Evolutionary conservation across 1,140 invertebrate genomes (phyloP).

Genomic region (Drosophila parvula): DNA sequence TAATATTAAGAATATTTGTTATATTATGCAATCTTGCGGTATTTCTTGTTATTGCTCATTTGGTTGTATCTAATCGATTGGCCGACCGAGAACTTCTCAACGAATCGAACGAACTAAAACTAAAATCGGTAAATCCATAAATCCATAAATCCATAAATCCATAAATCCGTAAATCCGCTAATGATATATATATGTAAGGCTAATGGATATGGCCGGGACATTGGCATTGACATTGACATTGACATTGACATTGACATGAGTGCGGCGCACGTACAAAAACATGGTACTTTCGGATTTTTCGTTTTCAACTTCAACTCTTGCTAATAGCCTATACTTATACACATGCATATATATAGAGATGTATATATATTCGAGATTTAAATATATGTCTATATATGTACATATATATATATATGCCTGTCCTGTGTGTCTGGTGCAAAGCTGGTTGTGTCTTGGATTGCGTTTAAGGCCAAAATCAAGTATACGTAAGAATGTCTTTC

Average conservation of each 20-base stretch:
- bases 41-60: conserved; percentile 49
- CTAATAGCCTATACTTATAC: conserved; percentile 35
- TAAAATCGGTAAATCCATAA: conserved; percentile 7
- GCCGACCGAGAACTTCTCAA: conserved; percentile 45
- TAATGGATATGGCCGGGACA: conserved; percentile 37
- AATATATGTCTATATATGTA: conserved; percentile 28
- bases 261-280: conserved; percentile 32
- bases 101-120: conserved; percentile 40
- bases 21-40: conserved; percentile 46
- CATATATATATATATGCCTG: conserved; percentile 11
- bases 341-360: conserved; percentile 44
- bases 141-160: conserved; percentile 1
- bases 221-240: conserved; percentile 14
- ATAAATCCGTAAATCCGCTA: conserved; percentile 26
- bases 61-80: conserved; percentile 42
- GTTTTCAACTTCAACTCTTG: conserved; percentile 49
- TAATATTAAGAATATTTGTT: conserved; percentile 62
- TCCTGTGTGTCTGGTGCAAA: conserved; percentile 22
- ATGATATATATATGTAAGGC: conserved; percentile 31
- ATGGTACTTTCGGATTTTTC: conserved; percentile 6
- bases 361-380: conserved; percentile 1
- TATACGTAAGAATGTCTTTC: conserved; percentile 63
- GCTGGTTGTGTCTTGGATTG: conserved; percentile 36
- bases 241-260: conserved; percentile 24
- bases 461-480: conserved; percentile 71